Conservation (phyloP, 2,797 vertebrate species). For the Pangasius larnaudii region DNA sequence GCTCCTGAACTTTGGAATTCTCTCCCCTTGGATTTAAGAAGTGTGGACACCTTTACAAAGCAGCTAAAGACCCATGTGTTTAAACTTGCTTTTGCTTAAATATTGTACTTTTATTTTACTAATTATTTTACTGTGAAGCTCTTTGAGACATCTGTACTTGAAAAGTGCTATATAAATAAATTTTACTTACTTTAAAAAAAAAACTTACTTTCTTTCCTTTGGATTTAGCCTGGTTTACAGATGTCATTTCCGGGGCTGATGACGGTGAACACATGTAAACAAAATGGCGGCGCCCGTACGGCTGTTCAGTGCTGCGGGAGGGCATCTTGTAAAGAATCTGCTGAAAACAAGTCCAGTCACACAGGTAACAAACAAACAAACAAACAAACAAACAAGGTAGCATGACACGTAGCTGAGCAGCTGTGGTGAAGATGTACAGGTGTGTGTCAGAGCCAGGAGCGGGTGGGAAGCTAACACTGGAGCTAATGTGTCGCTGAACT, state of each 20-base stretch:
- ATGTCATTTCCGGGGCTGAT: neutral
- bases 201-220: too few relatives aligned
- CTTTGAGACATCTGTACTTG: too few relatives aligned
- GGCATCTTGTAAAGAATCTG: constrained; percentile 60
- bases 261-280: constrained; percentile 51
- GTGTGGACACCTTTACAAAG: too few relatives aligned
- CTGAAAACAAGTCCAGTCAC: constrained; percentile 53
- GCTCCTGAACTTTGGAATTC: too few relatives aligned
- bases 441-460: neutral
- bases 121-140: too few relatives aligned
- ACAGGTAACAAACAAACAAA: constrained; percentile 60
- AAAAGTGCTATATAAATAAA: too few relatives aligned
- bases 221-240: neutral
- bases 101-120: too few relatives aligned
- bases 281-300: constrained; percentile 75
- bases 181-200: too few relatives aligned
- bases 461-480: neutral
- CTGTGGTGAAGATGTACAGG: neutral
- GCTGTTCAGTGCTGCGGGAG: constrained; percentile 63
- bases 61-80: too few relatives aligned
- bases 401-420: neutral
- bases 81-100: too few relatives aligned
- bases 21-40: too few relatives aligned
- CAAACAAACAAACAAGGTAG: neutral
- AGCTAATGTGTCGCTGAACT: neutral